Evolutionary conservation across 2,113 vertebrate genomes (phyloP), one percentile per base, ranked within the genome.

Genomic region (Hyaena hyaena): DNA sequence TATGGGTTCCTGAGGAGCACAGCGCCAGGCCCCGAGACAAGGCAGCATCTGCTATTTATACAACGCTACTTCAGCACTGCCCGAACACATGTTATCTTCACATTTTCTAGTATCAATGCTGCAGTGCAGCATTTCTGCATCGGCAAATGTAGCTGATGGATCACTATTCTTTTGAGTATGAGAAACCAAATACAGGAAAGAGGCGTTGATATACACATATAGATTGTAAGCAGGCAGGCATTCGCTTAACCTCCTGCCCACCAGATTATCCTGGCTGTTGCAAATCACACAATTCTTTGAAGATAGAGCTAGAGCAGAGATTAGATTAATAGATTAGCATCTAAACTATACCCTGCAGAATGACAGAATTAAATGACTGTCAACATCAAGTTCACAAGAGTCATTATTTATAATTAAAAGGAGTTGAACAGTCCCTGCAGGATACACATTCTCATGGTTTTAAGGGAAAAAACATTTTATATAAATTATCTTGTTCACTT

Each of bases 401-500:
- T 84, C 69, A 87, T 81, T 87, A 58, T 80, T 91, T 92, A 82
- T 66, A 81, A 89, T 71, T 85, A 77, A 89, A 97, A 82, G 35
- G 74, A 80, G 11, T 43, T 65, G 33, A 97, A 84, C 16, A 83
- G 92, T 86, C 55, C 55, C 48, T 58, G 33, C 65, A 91, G 73
- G 89, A 14, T 33, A 81, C 39, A 94, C 0, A 0, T 89, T 79
- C 35, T 66, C 33, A 80, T 43, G 53, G 58, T 43, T 88, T 81
- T 26, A 53, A 81, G 53, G 21, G 50, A 86, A 84, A 92, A 61
- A 79, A 71, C 50, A 58, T 1, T 43, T 61, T 28, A 33, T 53
- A n/a, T 79, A 35, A 85, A 68, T 88, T 77, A 53, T 89, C 39
- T 85, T 66, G 7, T 68, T 77, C 2, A 2, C 63, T 88, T 88